Conservation (phyloP, 2,113 vertebrate genomes). For the Corynorhinus townsendii region DNA sequence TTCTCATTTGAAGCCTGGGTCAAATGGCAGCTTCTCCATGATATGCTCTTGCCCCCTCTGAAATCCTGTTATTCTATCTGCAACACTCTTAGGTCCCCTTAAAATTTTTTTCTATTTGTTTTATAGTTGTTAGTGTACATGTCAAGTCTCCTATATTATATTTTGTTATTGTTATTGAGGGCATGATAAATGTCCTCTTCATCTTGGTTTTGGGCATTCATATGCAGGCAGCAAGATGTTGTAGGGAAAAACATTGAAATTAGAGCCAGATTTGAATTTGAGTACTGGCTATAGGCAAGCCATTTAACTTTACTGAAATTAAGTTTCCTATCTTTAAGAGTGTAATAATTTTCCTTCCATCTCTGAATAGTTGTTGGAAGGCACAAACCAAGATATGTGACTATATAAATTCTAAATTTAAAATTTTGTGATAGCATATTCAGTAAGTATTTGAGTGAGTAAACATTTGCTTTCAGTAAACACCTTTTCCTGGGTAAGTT, state of each 20-base stretch:
- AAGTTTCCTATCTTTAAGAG: not conserved
- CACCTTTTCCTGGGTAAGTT: slow-evolving; percentile 45
- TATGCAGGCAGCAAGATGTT: not conserved
- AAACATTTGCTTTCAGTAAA: slow-evolving; percentile 43
- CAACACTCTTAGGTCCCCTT: not conserved
- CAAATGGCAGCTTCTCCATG: slow-evolving; percentile 13
- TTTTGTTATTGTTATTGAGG: not conserved
- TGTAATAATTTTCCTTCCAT: not conserved
- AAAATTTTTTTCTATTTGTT: not conserved
- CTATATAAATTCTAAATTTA: slow-evolving; percentile 35
- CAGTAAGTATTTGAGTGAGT: slow-evolving; percentile 19
- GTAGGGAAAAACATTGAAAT: not conserved
- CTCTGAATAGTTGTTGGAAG: slow-evolving; percentile 2
- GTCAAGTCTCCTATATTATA: not conserved
- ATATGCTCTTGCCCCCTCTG: not conserved
- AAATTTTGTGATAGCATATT: slow-evolving; percentile 16
- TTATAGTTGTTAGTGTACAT: not conserved
- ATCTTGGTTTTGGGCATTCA: not conserved
- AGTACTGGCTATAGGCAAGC: slow-evolving; percentile 6
- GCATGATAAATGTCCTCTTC: not conserved
- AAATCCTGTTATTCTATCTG: not conserved
- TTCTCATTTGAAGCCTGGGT: slow-evolving; percentile 28
- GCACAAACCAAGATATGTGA: not conserved
- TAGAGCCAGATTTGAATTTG: slow-evolving; percentile 2
- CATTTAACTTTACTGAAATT: slow-evolving; percentile 35